Conservation (phyloP, 1,140 invertebrate species). For the Lanistes nyassanus region DNA sequence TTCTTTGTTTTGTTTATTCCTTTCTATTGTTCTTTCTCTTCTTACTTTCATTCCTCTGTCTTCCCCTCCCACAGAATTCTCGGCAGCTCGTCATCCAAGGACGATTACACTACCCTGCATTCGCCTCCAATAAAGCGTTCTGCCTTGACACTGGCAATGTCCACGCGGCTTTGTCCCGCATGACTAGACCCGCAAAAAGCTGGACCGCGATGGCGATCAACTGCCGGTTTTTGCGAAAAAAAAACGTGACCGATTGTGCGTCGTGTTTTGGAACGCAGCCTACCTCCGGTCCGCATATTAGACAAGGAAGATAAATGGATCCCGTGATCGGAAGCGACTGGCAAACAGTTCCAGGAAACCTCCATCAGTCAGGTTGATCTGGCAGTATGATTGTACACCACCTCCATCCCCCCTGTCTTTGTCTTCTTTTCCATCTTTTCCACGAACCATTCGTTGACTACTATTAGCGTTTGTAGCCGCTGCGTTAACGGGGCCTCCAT, state of each 20-base stretch:
- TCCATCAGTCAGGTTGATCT: too few relatives aligned
- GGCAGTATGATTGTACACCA: too few relatives aligned
- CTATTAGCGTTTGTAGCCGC: too few relatives aligned
- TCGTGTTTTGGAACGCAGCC: background rate
- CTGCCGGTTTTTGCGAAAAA: background rate
- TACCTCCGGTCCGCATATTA: background rate
- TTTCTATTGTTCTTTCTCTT: too few relatives aligned
- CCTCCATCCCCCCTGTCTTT: background rate
- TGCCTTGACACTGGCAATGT: background rate
- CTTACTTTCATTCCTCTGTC: too few relatives aligned
- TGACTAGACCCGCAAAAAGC: constrained; percentile 6
- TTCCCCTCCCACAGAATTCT: too few relatives aligned
- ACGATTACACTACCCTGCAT: too few relatives aligned
- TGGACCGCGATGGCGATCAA: constrained; percentile 17
- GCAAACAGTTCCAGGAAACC: background rate
- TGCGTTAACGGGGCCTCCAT: too few relatives aligned
- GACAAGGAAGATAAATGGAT: constrained; percentile 14
- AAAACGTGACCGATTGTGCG: background rate
- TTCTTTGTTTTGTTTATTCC: too few relatives aligned
- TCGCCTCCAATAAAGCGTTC: too few relatives aligned
- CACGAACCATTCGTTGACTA: too few relatives aligned
- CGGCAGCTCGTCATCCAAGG: too few relatives aligned
- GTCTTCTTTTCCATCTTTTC: background rate
- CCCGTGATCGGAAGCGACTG: constrained; percentile 14
- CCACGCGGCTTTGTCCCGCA: background rate